Conservation (phyloP, 2,797 vertebrate genomes). For the Eospalax fontanierii region DNA sequence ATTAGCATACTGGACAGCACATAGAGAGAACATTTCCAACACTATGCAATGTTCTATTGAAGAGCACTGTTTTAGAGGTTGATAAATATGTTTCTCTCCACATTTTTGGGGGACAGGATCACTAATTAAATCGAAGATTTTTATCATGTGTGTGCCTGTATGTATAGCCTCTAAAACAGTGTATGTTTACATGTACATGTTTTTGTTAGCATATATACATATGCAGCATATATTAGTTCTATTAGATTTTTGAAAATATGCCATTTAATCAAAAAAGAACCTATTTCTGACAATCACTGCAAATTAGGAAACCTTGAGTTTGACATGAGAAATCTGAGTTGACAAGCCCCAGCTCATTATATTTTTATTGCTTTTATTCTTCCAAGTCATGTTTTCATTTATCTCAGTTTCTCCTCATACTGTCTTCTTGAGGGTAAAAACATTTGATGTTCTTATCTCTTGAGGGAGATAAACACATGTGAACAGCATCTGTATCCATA, state of each 20-base stretch:
- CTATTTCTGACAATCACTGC: neutral
- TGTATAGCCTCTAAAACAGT: too few relatives aligned
- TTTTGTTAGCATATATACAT: too few relatives aligned
- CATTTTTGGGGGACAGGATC: too few relatives aligned
- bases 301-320: constrained; percentile 28
- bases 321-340: constrained; percentile 58
- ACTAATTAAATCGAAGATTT: too few relatives aligned
- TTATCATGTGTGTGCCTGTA: too few relatives aligned
- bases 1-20: neutral
- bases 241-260: neutral
- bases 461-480: neutral
- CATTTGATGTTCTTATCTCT: constrained; percentile 23
- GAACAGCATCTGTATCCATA: neutral
- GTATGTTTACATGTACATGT: neutral
- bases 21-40: neutral
- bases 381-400: constrained; percentile 65
- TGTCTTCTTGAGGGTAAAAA: constrained; percentile 48
- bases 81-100: too few relatives aligned
- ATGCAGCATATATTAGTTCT: neutral
- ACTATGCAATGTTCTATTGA: neutral
- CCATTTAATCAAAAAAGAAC: constrained; percentile 27
- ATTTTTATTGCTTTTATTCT: constrained; percentile 67
- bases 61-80: neutral
- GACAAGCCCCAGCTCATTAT: constrained; percentile 22
- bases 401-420: constrained; percentile 54